Percentiles rank a stretch among this genome's conserved stretches.
phyloP scores from a whole-genome alignment of 2,113 vertebrate genomes.

The Axis porcinus region DNA sequence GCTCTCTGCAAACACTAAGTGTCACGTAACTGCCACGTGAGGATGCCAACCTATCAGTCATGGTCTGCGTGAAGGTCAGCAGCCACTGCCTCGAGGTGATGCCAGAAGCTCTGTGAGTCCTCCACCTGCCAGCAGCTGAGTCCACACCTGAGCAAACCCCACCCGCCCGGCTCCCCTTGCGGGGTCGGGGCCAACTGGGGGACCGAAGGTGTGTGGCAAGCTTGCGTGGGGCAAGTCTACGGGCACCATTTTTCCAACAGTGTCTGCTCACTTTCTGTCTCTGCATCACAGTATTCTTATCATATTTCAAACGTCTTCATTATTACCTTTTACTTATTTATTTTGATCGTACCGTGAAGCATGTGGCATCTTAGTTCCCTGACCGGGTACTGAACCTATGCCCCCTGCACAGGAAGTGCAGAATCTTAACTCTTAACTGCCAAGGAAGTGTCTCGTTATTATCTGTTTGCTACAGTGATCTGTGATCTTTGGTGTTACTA shows the following conservation, averaged over 20 bases:
- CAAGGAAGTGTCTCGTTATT: neutral
- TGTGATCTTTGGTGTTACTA: neutral
- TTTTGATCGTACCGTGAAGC: neutral
- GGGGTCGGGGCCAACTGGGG: rapidly evolving
- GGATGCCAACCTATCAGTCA: rapidly evolving
- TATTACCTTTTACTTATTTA: neutral
- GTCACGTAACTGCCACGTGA: rapidly evolving
- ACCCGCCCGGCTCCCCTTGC: rapidly evolving
- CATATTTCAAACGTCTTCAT: neutral
- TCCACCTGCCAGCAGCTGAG: rapidly evolving
- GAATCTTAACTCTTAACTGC: neutral
- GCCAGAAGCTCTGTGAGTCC: rapidly evolving
- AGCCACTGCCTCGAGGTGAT: rapidly evolving
- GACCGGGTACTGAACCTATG: rapidly evolving
- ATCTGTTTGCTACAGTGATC: neutral
- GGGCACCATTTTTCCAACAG: neutral
- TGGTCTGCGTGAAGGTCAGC: rapidly evolving
- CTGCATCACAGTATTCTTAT: neutral
- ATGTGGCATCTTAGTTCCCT: neutral
- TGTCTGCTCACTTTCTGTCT: neutral
- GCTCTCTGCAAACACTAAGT: neutral
- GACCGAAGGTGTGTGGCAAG: neutral
- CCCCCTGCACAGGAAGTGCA: neutral
- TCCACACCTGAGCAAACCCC: rapidly evolving
- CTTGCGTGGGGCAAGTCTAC: neutral